Conservation (phyloP, 2,113 vertebrate genomes). For the Menura novaehollandiae region DNA sequence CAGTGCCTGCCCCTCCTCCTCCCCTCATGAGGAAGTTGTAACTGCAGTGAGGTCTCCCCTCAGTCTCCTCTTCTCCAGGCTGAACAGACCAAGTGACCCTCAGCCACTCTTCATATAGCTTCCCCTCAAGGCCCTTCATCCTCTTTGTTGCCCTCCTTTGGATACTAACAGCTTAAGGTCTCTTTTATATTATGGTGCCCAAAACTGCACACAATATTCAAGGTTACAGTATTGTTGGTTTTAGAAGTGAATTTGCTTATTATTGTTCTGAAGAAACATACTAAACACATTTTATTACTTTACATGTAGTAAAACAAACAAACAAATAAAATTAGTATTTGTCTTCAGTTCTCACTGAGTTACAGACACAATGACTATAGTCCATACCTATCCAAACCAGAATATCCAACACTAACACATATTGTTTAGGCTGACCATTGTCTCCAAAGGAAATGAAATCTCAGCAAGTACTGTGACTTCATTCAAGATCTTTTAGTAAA, state of each 20-base stretch:
- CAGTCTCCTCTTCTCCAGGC: not conserved
- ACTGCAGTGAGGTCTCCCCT: not conserved
- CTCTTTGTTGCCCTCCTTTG: not conserved
- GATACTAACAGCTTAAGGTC: not conserved
- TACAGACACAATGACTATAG: not conserved
- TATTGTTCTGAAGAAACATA: not conserved
- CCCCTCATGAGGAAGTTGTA: not conserved
- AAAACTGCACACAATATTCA: not conserved
- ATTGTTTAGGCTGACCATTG: not conserved
- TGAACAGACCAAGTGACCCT: not conserved
- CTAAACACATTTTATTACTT: not conserved
- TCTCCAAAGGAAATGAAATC: not conserved
- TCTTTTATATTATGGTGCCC: not conserved
- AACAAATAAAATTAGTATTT: not conserved
- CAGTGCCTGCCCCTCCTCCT: not conserved
- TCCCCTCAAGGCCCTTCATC: not conserved
- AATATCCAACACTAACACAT: not conserved
- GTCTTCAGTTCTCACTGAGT: not conserved
- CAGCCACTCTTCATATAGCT: accelerated
- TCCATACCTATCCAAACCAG: not conserved
- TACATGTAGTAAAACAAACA: not conserved
- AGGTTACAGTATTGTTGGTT: not conserved
- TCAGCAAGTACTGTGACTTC: not conserved
- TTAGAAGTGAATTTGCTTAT: not conserved
- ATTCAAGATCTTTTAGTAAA: not conserved